phyloP scores from a whole-genome alignment of 2,888 invertebrate genomes.

The Amblyjoppa fuscipennis region DNA sequence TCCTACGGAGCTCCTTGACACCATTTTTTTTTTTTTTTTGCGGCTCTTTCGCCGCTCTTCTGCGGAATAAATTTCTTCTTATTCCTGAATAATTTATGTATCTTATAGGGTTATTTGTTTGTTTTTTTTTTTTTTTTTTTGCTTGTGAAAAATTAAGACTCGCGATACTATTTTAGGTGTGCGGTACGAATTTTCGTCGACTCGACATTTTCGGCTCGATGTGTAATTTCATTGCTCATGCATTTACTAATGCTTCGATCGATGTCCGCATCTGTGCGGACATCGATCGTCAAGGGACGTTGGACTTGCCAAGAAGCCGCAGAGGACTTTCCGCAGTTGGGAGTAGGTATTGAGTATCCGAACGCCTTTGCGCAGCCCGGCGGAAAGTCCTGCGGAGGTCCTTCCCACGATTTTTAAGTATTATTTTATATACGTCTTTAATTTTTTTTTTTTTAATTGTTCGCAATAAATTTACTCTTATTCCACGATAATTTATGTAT shows the following conservation, averaged over 20 bases:
- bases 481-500: background rate
- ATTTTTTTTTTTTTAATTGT: background rate
- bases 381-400: background rate
- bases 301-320: constrained; percentile 33
- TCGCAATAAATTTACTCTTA: constrained; percentile 1
- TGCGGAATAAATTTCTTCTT: background rate
- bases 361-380: background rate
- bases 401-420: background rate
- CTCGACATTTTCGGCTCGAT: background rate
- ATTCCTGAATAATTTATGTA: background rate
- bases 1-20: background rate
- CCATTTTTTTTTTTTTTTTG: background rate
- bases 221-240: too few relatives aligned
- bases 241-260: too few relatives aligned
- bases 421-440: background rate
- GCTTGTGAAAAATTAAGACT: too few relatives aligned
- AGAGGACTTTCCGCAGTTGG: constrained; percentile 45
- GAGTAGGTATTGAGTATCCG: constrained; percentile 32
- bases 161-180: too few relatives aligned
- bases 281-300: background rate
- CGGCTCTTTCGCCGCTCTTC: background rate
- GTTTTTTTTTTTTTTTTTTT: too few relatives aligned
- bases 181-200: background rate
- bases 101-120: too few relatives aligned
- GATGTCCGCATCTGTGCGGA: background rate